These are phyloP conservation scores for Dendronephthya gigantea DNA, from an alignment of 64 coral and sea anemone species.

Conservation along the genomic window DNA sequence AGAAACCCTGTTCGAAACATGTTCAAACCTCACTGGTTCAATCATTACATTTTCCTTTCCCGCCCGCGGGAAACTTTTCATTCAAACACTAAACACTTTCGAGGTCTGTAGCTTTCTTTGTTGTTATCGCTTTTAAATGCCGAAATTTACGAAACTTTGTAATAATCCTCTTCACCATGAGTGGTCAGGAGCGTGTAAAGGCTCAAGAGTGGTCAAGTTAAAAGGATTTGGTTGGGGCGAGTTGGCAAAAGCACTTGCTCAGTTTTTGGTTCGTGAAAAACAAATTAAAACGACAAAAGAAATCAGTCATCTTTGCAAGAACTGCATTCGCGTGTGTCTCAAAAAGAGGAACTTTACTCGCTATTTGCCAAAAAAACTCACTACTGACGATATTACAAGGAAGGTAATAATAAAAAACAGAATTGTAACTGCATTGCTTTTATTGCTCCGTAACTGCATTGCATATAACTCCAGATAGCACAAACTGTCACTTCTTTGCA, in stretches of 20 bases:
- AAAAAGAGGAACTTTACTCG: conserved; percentile 35
- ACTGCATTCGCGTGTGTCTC: conserved; percentile 17
- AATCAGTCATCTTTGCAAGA: conserved; percentile 29
- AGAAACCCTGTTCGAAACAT: conserved; percentile 26
- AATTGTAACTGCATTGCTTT: conserved; percentile 28
- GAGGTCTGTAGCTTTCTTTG: conserved; percentile 18
- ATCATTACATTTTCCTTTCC: conserved; percentile 27
- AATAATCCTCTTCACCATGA: conserved; percentile 23
- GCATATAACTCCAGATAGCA: conserved; percentile 35
- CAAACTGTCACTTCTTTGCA: conserved; percentile 21
- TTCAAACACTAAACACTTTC: conserved; percentile 29
- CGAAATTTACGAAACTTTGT: conserved; percentile 19
- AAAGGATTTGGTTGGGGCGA: background rate
- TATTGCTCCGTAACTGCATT: too few relatives aligned
- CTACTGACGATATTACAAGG: conserved; percentile 21
- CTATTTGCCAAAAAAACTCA: conserved; percentile 27
- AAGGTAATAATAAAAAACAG: conserved; percentile 28
- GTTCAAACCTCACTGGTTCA: too few relatives aligned
- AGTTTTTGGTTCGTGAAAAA: conserved; percentile 26
- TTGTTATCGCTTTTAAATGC: conserved; percentile 10
- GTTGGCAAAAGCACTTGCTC: conserved; percentile 23
- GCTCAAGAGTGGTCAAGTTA: background rate
- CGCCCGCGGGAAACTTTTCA: conserved; percentile 25
- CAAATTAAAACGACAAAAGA: conserved; percentile 16
- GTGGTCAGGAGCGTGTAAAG: conserved; percentile 24